Evolutionary conservation across 2,888 invertebrate genomes (phyloP), one percentile per base, ranked within the genome.

Genomic region (Scaptomyza tumidula): DNA sequence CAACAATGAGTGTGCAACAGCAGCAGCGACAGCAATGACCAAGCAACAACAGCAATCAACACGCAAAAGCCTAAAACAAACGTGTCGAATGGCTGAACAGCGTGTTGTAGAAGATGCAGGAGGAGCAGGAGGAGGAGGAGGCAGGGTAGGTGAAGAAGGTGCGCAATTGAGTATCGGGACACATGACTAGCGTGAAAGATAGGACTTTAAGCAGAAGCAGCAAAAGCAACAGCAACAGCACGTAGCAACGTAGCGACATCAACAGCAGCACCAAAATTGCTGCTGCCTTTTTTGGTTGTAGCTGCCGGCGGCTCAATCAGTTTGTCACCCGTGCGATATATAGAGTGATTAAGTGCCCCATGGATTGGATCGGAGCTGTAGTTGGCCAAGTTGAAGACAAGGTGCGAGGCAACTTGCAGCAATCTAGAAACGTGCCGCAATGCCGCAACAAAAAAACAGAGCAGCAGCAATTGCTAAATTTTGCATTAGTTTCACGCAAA

Each of bases 1-100:
- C 89, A 89, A 88, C 89, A 89, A 89, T 89, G 87, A 86, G 85
- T 87, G 89, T 83, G 82, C 89, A 81, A 74, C 87, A 89, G 59
- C 66, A 44, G 48, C 62, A 73, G 61, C 68, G 69, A 54, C 43
- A 44, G 27, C 71, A 68, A 9, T 62, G 50, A 62, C 53, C 87
- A 84, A 82, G 49, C 60, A 44, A 14, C 65, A 60, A 44, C 70
- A 66, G 89, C 83, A 83, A 83, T 83, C 83, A 83, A 83, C 83
- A 83, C 83, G 83, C 83, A 87, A 89, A 87, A 89, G 88, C 69
- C 82, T 58, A 78, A 89, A 85, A 78, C 88, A 83, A 83, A 87
- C 86, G 84, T 86, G 82, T 83, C 84, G 71, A 71, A n/a, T 37
- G 24, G 39, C 14, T 52, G 11, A 24, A 43, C 54, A 41, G 59